These are phyloP conservation scores for Akabosia matsudoensis DNA, from an alignment of 1,140 invertebrate species.

Conservation along the genomic window DNA sequence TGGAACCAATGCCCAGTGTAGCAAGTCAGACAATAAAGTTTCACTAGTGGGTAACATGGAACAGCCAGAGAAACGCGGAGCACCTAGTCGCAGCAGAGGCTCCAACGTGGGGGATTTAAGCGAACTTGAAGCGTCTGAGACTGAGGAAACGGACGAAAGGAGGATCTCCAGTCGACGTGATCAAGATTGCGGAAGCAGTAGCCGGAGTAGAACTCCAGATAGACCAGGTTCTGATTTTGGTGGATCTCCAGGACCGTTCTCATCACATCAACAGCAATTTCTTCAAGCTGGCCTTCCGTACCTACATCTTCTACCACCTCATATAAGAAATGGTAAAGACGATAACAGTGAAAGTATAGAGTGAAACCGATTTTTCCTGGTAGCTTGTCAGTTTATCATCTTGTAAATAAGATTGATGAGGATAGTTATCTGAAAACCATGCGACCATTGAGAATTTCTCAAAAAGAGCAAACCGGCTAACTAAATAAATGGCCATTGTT, in stretches of 20 bases:
- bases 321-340: constrained; percentile 41
- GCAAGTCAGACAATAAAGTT: background rate
- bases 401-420: no score
- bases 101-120: constrained; percentile 20
- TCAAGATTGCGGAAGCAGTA: constrained; percentile 16
- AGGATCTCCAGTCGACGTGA: constrained; percentile 18
- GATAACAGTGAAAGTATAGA: no score
- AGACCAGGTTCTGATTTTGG: constrained; percentile 25
- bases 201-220: constrained; percentile 37
- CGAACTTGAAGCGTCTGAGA: constrained; percentile 28
- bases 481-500: no score
- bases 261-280: constrained; percentile 33
- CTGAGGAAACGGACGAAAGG: constrained; percentile 30
- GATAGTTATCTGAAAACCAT: no score
- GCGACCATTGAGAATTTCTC: no score
- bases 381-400: no score
- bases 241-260: constrained; percentile 34
- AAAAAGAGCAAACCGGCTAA: no score
- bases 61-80: background rate
- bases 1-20: background rate
- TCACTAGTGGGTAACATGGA: background rate
- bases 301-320: constrained; percentile 39
- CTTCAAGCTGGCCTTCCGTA: constrained; percentile 39
- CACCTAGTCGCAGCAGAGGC: constrained; percentile 22
- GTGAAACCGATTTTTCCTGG: no score